Conservation (phyloP, 2,113 vertebrate species). For the Gila orcuttii region DNA sequence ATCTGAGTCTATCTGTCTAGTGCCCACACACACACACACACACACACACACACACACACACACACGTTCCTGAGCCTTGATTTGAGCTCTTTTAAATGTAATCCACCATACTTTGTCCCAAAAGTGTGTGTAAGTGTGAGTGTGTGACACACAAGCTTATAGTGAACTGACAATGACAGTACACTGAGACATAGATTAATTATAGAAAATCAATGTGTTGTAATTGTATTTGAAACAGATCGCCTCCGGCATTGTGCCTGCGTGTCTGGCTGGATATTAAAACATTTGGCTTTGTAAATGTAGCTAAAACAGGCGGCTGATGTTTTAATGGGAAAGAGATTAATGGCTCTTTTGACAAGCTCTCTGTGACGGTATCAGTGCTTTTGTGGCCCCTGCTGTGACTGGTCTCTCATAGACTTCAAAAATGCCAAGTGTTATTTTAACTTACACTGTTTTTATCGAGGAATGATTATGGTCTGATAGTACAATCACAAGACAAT, state of each 20-base stretch:
- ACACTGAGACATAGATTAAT: slow-evolving; percentile 75
- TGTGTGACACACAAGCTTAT: slow-evolving; percentile 67
- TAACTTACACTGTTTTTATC: slow-evolving; percentile 22
- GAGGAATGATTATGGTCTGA: not conserved
- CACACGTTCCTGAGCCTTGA: not conserved
- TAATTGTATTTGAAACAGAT: slow-evolving; percentile 73
- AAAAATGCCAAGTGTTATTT: slow-evolving; percentile 30
- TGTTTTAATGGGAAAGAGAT: slow-evolving; percentile 62
- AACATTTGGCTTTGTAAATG: slow-evolving; percentile 48
- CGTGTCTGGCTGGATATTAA: slow-evolving; percentile 46
- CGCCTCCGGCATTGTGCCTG: slow-evolving; percentile 48
- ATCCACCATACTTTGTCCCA: slow-evolving; percentile 39
- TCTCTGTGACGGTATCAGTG: slow-evolving; percentile 32
- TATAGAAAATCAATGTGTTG: slow-evolving; percentile 77
- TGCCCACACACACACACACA: not conserved
- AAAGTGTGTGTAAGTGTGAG: slow-evolving; percentile 30
- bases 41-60: not conserved
- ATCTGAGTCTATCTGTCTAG: slow-evolving; percentile 41
- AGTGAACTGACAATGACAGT: slow-evolving; percentile 77
- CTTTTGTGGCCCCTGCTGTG: slow-evolving; percentile 28
- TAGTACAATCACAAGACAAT: not conserved
- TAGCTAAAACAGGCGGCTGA: slow-evolving; percentile 50
- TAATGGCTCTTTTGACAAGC: slow-evolving; percentile 59
- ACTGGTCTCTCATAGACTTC: slow-evolving; percentile 7
- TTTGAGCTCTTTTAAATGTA: slow-evolving; percentile 39